Conservation (phyloP, 2,113 vertebrate species). For the Sardina pilchardus region DNA sequence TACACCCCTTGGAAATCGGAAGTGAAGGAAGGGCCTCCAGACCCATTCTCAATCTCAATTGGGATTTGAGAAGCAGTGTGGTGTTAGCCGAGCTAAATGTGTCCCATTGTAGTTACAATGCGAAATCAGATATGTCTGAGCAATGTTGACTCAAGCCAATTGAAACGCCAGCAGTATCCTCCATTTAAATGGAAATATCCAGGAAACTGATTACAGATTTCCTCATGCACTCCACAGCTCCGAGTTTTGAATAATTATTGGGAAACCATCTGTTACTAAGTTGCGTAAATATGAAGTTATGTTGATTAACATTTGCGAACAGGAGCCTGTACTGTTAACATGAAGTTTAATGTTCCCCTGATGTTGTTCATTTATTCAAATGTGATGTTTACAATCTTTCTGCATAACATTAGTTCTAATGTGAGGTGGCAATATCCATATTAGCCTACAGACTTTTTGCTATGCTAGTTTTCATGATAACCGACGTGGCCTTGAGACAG, state of each 20-base stretch:
- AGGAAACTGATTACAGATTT: background rate
- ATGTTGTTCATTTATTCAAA: background rate
- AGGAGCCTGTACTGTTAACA: background rate
- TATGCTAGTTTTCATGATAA: background rate
- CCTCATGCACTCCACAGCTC: background rate
- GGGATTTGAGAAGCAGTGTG: too few relatives aligned
- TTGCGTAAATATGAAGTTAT: background rate
- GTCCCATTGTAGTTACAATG: background rate
- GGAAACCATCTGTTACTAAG: background rate
- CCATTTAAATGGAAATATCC: background rate
- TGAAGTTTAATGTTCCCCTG: background rate
- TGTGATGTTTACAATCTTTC: background rate
- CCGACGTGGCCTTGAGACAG: background rate
- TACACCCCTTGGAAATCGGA: too few relatives aligned
- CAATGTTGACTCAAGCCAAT: background rate
- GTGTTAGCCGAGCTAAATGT: too few relatives aligned
- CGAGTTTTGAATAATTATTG: background rate
- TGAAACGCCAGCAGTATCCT: background rate
- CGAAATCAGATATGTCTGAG: background rate
- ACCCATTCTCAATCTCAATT: too few relatives aligned
- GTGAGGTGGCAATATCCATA: background rate
- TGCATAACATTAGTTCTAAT: background rate
- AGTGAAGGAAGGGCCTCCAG: too few relatives aligned
- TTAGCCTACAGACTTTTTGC: background rate
- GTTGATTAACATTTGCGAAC: slow-evolving; percentile 1